Base-by-base conservation (phyloP, 1,140 invertebrate species). In the Tetraneura akinire region DNA sequence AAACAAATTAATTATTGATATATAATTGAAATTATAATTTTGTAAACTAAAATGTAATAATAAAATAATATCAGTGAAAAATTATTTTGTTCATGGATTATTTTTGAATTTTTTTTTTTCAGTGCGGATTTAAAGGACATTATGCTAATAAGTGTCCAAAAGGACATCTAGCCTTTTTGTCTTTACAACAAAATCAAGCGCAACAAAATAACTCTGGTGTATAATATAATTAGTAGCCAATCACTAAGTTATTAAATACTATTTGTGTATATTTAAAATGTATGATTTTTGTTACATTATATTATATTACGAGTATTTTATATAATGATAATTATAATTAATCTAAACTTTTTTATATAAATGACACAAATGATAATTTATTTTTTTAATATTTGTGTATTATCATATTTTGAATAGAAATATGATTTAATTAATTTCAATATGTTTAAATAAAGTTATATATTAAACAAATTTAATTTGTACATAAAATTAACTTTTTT, bases 61-160 rank as follows among this genome's bases (percentile, higher is more conserved):
- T 57, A 26, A 13, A 1, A 3, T 13, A 13, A 23, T 66, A 21
- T 81, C 74, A 73, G 10, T 57, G 11, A 57, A 37, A 37, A 8
- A 57, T 13, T 4, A 11, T 26, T 26, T 11, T 51, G 26, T 13
- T 49, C 0, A 1, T 80, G 47, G 14, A 71, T 18, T 5, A 16
- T 49, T 9, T 13, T 42, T 42, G 21, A 2, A 80, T 37, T 37
- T 83, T 74, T 83, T 82, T 83, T 81, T 88, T 89, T 83, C 86
- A 91, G 88, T 99, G 98, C 87, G 97, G 97, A 10, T 94, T 96
- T 60, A 98, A 98, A 86, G 98, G 98, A 18, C 98, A 99, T 87
- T 99, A 99, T 86, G 98, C 98, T 1, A 99, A 99, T 86, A 96
- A 96, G 85, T 99, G 98, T 87, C 94, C 95, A 0, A 99, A 99